These are phyloP conservation scores for Hipposideros armiger DNA, from an alignment of 2,113 vertebrate species.

Conservation along the genomic window DNA sequence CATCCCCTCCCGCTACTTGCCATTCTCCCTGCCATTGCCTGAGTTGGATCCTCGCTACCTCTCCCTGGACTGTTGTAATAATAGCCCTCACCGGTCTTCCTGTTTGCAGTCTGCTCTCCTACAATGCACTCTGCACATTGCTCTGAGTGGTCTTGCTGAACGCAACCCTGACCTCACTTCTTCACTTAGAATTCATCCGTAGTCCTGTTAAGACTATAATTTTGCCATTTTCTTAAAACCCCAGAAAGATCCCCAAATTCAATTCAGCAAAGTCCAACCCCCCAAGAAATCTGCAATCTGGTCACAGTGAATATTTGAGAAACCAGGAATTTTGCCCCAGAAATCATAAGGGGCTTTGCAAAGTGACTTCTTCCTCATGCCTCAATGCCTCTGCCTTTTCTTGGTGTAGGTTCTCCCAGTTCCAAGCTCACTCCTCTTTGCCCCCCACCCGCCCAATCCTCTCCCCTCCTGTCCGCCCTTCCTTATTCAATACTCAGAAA, in stretches of 20 bases:
- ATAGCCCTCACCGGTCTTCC: neutral
- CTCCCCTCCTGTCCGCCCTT: neutral
- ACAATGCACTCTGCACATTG: too few species aligned
- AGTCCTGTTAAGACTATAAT: neutral
- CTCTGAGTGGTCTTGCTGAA: neutral
- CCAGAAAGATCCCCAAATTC: neutral
- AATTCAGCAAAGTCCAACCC: neutral
- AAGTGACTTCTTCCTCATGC: neutral
- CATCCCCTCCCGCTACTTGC: neutral
- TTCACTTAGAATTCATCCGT: slow-evolving; percentile 19
- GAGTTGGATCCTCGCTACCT: neutral
- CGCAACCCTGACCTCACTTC: neutral
- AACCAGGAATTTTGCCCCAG: neutral
- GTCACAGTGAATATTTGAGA: neutral
- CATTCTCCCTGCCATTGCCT: neutral
- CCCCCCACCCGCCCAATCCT: neutral
- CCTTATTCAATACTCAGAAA: neutral
- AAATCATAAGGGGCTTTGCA: neutral
- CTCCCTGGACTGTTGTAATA: neutral
- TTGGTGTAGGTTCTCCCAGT: neutral
- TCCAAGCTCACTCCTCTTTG: neutral
- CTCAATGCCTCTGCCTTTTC: neutral
- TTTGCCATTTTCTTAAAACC: neutral
- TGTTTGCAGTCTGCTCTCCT: neutral
- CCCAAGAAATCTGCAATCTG: neutral